A percentile compares a stretch with the other conserved stretches of the same genome.
Evolutionary conservation across 1,140 invertebrate species (phyloP).

Genomic region (Halyomorpha halys): DNA sequence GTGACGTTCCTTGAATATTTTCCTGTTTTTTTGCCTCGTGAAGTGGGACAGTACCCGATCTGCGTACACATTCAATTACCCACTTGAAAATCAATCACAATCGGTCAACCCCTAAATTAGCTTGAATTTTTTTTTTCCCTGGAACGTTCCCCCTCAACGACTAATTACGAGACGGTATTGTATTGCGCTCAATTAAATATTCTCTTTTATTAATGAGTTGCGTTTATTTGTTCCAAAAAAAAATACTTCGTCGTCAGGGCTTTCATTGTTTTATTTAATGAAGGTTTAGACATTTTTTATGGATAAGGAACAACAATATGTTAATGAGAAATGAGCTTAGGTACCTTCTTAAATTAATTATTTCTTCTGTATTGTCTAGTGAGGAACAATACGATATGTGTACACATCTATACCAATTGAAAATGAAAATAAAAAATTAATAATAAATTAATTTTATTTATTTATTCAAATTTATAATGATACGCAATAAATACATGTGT

Average conservation of each 20-base stretch:
- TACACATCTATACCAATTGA: too few relatives aligned
- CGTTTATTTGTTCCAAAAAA: not conserved
- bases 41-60: too few relatives aligned
- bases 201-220: not conserved
- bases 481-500: too few relatives aligned
- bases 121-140: not conserved
- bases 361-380: too few relatives aligned
- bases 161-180: not conserved
- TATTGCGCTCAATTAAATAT: not conserved
- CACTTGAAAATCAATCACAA: constrained; percentile 1
- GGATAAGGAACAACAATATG: not conserved
- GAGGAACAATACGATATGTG: too few relatives aligned
- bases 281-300: not conserved
- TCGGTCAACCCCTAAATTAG: not conserved
- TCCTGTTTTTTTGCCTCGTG: not conserved
- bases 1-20: constrained; percentile 4
- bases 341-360: too few relatives aligned
- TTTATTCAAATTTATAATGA: too few relatives aligned
- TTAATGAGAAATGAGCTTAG: too few relatives aligned
- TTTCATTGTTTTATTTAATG: not conserved
- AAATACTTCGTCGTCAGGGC: not conserved
- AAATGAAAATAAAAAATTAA: too few relatives aligned
- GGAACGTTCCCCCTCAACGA: not conserved
- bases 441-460: too few relatives aligned
- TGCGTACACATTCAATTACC: not conserved